Percentiles rank a stretch among this genome's conserved stretches.
These are phyloP conservation scores for Tyrannus savana DNA, from an alignment of 2,113 vertebrate genomes.

Conservation along the genomic window DNA sequence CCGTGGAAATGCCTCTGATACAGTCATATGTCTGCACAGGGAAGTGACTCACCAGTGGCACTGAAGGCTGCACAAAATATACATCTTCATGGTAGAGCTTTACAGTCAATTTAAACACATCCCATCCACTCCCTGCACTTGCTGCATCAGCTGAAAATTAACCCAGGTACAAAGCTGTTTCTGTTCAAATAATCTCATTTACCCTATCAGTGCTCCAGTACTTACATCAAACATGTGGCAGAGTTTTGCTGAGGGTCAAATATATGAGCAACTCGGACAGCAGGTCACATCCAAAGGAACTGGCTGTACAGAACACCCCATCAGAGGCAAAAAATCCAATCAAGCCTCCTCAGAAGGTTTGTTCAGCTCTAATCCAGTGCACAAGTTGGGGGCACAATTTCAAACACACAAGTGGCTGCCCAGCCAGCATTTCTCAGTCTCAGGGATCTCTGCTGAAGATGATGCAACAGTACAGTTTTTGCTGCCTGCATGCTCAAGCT, in stretches of 20 bases:
- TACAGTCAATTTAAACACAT: background rate
- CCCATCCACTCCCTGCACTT: background rate
- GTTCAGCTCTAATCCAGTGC: background rate
- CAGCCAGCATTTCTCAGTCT: background rate
- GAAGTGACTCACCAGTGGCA: background rate
- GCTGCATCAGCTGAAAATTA: background rate
- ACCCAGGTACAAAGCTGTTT: background rate
- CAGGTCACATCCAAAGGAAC: background rate
- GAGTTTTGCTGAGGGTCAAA: no score
- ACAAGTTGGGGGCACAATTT: background rate
- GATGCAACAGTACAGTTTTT: background rate
- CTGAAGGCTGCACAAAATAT: background rate
- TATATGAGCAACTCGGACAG: background rate
- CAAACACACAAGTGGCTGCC: background rate
- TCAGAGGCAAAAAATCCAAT: background rate
- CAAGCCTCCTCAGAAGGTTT: background rate
- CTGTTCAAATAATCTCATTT: background rate
- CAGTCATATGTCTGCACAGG: background rate
- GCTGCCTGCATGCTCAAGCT: background rate
- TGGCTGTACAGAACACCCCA: background rate
- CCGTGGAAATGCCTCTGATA: background rate
- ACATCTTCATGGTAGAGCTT: background rate
- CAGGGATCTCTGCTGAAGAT: background rate
- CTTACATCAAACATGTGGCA: background rate
- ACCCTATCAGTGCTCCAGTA: background rate